Base-by-base conservation (phyloP, 2,888 invertebrate genomes). In the Chalcosyrphus nemorum region DNA sequence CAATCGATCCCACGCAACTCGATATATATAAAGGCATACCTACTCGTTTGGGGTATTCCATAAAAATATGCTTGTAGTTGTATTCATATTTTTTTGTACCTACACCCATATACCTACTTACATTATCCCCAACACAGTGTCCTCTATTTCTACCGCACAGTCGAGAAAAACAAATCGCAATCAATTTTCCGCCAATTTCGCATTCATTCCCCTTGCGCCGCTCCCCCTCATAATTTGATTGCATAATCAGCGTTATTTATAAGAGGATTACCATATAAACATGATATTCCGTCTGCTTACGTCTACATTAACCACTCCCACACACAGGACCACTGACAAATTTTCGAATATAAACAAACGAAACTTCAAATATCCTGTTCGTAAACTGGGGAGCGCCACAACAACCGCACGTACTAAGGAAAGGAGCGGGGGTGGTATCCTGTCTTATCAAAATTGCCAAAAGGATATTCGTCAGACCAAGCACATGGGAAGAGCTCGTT, bases 161-260 rank as follows among this genome's bases (percentile, higher is more conserved):
- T 13, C 9, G 43, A 43, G 15, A 57, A 47, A 57, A 56, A 45
- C 29, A 61, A 45, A 61, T 24, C 29, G 54, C 61, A 54, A 72
- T 54, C 72, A 72, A 63, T 72, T 72, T 72, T 72, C 61, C 27
- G 50, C 52, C 41, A 72, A 72, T 72, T 72, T 52, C 24, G 59
- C 59, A 59, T 71, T 52, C 59, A 17, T 59, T 57, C 13, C n/a
- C 27, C 50, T 13, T n/a, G 52, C 32, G n/a, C 41, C 19, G 43
- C 56, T 70, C 13, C 41, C 19, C 52, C 56, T 70, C 50, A 70
- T 81, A 81, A 81, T 76, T 76, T 70, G 56, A 81, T 81, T 81
- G 70, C 70, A 81, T 81, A 76, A 81, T 81, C 81, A 81, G 76
- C 70, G 63, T 57, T 68, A 81, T 81, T 81, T 65, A 81, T 81